A percentile compares a stretch with the other conserved stretches of the same genome.
phyloP scores from a whole-genome alignment of 2,797 vertebrate genomes.

The Carcharodon carcharias region DNA sequence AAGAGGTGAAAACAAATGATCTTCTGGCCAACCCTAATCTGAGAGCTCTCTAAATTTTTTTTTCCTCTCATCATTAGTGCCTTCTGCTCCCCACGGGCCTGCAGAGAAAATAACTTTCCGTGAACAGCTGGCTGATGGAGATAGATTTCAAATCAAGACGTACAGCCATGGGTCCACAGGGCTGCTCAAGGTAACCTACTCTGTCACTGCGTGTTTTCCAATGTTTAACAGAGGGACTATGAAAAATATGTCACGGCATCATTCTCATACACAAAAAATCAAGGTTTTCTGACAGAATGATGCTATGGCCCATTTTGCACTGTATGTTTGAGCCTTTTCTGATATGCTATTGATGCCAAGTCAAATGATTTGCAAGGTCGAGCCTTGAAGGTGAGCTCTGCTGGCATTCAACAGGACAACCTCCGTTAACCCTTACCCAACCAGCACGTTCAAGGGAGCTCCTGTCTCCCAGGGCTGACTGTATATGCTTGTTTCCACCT shows the following conservation, averaged over 20 bases:
- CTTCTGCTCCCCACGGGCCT: neutral
- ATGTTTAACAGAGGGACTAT: neutral
- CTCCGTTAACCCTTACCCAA: neutral
- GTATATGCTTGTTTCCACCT: neutral
- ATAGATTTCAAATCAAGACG: constrained; percentile 43
- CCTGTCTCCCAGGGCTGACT: neutral
- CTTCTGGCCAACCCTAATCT: neutral
- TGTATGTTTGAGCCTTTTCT: neutral
- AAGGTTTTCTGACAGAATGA: neutral
- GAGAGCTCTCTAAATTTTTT: neutral
- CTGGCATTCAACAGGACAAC: neutral
- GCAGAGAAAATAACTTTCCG: constrained; percentile 9
- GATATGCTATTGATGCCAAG: neutral
- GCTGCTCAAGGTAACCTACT: constrained; percentile 33
- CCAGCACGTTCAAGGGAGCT: neutral
- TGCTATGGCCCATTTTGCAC: neutral
- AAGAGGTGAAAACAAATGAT: constrained; percentile 6
- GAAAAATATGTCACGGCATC: neutral
- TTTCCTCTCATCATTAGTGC: neutral
- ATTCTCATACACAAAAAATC: neutral
- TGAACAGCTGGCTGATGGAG: constrained; percentile 3
- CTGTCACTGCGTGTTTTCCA: constrained; percentile 6
- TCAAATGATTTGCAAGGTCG: neutral
- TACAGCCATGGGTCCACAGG: neutral
- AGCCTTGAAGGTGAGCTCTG: neutral